Percentiles rank a stretch among this genome's conserved stretches.
Evolutionary conservation across 92 coral and sea anemone species (phyloP).

Genomic region (Umimayanthus chanpuru): DNA sequence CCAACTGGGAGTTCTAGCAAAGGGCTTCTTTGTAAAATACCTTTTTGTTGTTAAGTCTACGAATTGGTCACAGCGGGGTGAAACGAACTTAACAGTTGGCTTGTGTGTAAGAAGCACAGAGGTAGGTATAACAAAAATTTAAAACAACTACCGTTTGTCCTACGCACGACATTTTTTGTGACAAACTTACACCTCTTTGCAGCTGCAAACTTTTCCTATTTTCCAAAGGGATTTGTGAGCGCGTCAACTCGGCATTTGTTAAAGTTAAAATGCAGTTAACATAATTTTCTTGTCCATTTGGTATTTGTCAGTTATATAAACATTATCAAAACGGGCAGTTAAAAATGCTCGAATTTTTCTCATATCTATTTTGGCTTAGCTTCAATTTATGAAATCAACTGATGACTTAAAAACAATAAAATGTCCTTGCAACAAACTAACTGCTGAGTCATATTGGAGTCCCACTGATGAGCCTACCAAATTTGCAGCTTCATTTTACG

Average conservation of each 20-base stretch:
- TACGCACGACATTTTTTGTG: slow-evolving; percentile 13
- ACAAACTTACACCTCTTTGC: slow-evolving; percentile 1
- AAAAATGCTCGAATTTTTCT: not conserved
- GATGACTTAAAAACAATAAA: not conserved
- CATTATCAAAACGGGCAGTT: slow-evolving; percentile 16
- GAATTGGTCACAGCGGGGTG: slow-evolving; percentile 44
- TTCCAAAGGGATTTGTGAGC: slow-evolving; percentile 4
- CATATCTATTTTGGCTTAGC: not conserved
- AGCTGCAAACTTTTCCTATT: slow-evolving; percentile 23
- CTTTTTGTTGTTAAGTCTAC: slow-evolving; percentile 2
- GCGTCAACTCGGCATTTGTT: slow-evolving; percentile 4
- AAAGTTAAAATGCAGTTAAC: not conserved
- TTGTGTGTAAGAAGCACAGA: slow-evolving; percentile 21
- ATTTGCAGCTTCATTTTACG: not conserved
- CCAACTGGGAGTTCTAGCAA: slow-evolving; percentile 22
- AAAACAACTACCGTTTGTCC: slow-evolving; percentile 11
- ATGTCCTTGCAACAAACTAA: slow-evolving; percentile 9
- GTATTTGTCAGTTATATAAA: slow-evolving; percentile 6
- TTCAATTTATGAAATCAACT: not conserved
- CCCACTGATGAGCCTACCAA: no score
- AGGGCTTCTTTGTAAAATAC: slow-evolving; percentile 12
- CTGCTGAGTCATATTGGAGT: no score
- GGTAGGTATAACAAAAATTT: not conserved
- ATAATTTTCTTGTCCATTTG: slow-evolving; percentile 14
- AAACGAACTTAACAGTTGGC: slow-evolving; percentile 41